phyloP scores from a whole-genome alignment of 1,140 invertebrate genomes.

The Helicoverpa armigera region DNA sequence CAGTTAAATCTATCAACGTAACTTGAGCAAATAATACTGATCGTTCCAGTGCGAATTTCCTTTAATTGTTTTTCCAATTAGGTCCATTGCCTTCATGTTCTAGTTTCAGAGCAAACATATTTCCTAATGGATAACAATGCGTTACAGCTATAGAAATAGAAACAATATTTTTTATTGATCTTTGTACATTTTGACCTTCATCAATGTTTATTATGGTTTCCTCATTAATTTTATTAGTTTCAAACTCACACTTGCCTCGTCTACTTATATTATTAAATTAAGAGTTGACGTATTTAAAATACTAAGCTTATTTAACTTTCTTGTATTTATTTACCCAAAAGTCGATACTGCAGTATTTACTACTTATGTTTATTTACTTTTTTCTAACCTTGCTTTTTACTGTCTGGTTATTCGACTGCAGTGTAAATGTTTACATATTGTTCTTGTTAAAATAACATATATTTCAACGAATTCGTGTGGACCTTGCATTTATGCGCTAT shows the following conservation, averaged over 20 bases:
- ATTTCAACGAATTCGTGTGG: neutral
- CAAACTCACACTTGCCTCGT: neutral
- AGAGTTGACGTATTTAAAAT: too few species aligned
- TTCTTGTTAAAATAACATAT: neutral
- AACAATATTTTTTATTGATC: neutral
- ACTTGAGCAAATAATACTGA: neutral
- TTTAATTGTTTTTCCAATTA: slow-evolving; percentile 1
- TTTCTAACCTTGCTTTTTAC: neutral
- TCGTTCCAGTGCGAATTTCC: neutral
- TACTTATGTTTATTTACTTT: neutral
- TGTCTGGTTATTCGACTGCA: neutral
- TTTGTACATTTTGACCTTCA: neutral
- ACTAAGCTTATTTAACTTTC: neutral
- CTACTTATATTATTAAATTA: neutral
- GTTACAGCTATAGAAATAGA: neutral
- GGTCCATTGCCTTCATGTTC: slow-evolving; percentile 5
- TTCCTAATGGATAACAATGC: slow-evolving; percentile 10
- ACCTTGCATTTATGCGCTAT: too few species aligned
- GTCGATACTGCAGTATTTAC: neutral
- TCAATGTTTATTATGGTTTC: neutral
- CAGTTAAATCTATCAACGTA: neutral
- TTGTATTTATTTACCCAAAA: neutral
- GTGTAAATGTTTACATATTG: neutral
- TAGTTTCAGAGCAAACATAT: neutral
- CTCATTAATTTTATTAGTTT: neutral